Conservation (phyloP, 2,797 vertebrate species). For the Lerista edwardsae region DNA sequence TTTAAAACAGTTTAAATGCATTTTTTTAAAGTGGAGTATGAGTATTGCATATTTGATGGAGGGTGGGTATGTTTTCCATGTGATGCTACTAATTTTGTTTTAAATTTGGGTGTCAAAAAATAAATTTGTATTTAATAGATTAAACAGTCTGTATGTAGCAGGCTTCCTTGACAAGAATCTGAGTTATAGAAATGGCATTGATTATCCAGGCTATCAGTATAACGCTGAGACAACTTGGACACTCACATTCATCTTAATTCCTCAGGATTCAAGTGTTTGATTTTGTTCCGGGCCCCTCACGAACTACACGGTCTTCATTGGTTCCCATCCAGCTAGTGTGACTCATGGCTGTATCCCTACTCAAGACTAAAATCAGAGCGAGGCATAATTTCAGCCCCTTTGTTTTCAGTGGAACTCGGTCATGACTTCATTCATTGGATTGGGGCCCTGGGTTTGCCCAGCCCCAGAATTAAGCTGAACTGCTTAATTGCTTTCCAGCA, state of each 20-base stretch:
- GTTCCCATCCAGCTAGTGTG: background rate
- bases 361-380: background rate
- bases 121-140: background rate
- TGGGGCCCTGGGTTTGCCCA: too few relatives aligned
- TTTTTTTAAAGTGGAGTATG: background rate
- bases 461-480: too few relatives aligned
- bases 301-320: background rate
- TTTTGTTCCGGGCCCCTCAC: background rate
- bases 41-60: background rate
- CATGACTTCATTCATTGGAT: background rate
- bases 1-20: background rate
- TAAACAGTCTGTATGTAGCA: conserved; percentile 1
- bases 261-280: background rate
- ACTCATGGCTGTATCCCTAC: background rate
- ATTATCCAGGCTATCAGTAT: background rate
- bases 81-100: background rate
- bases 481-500: too few relatives aligned
- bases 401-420: background rate
- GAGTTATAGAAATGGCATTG: background rate
- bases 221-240: background rate
- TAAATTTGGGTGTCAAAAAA: background rate
- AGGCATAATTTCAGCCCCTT: background rate
- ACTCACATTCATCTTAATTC: background rate
- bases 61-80: background rate
- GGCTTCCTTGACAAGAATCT: background rate